A percentile compares a stretch with the other conserved stretches of the same genome.
These are phyloP conservation scores for Mobula hypostoma DNA, from an alignment of 2,113 vertebrate genomes.

Conservation along the genomic window DNA sequence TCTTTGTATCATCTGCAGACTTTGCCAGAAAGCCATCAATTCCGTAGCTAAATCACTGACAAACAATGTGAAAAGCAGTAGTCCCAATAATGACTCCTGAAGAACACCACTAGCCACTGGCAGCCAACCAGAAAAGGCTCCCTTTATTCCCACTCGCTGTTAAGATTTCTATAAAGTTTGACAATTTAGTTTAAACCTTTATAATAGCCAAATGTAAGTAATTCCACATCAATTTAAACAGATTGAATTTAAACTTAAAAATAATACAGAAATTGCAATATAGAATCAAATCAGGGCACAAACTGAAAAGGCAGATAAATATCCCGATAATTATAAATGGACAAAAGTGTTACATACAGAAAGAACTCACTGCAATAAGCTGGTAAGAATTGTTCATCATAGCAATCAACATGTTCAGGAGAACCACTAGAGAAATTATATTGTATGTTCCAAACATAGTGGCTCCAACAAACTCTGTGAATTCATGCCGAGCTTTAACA, in stretches of 20 bases:
- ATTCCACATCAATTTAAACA: background rate
- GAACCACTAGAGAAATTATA: conserved; percentile 90
- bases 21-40: no score
- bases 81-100: no score
- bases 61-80: no score
- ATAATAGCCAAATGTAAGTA: background rate
- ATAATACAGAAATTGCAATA: background rate
- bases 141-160: no score
- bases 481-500: conserved; percentile 74
- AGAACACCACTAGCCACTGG: no score
- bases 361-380: conserved; percentile 85
- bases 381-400: conserved; percentile 99
- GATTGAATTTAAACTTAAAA: background rate
- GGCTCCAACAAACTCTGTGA: conserved; percentile 90
- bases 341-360: background rate
- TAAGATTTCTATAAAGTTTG: background rate
- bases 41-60: no score
- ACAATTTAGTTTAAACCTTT: background rate
- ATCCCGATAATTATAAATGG: background rate
- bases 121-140: no score
- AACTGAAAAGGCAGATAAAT: background rate
- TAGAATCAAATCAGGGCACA: background rate
- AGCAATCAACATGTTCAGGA: conserved; percentile 98
- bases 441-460: conserved; percentile 98
- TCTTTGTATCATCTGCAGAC: no score